Percentiles rank a stretch among this genome's conserved stretches.
Conservation (phyloP, 2,113 vertebrate species). For the Zapornia atra region DNA sequence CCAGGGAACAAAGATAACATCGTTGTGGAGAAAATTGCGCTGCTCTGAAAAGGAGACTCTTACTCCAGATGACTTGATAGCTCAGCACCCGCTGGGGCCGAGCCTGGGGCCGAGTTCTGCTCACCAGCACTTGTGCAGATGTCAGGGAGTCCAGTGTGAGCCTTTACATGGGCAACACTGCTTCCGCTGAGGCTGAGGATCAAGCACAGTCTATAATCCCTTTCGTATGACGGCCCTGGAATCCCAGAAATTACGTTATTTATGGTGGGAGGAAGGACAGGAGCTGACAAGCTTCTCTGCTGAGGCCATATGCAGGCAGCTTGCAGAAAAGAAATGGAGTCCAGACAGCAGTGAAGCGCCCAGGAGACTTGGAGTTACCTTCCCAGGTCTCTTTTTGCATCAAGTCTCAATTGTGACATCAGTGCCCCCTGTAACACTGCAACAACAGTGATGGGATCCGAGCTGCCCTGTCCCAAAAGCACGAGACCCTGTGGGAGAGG, state of each 20-base stretch:
- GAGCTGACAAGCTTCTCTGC: neutral
- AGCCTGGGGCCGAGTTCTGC: neutral
- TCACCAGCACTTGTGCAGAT: neutral
- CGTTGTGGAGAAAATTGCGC: conserved; percentile 27
- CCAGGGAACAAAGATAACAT: conserved; percentile 69
- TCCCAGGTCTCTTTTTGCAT: neutral
- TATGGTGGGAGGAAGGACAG: neutral
- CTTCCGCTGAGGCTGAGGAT: neutral
- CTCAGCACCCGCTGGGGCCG: neutral
- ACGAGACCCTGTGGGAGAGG: fast-evolving
- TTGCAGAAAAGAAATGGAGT: neutral
- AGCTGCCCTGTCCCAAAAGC: neutral
- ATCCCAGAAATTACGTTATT: neutral
- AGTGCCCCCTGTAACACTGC: neutral
- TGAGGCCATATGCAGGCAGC: neutral
- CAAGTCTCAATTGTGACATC: neutral
- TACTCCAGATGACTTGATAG: neutral
- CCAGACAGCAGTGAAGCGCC: fast-evolving
- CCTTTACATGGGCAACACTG: neutral
- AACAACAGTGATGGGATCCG: fast-evolving
- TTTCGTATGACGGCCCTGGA: neutral
- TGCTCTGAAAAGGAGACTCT: neutral
- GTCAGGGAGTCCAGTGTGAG: neutral
- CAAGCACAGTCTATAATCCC: neutral
- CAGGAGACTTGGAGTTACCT: neutral